Conservation (phyloP, 2,888 invertebrate genomes). For the Nomada hirtipes region DNA sequence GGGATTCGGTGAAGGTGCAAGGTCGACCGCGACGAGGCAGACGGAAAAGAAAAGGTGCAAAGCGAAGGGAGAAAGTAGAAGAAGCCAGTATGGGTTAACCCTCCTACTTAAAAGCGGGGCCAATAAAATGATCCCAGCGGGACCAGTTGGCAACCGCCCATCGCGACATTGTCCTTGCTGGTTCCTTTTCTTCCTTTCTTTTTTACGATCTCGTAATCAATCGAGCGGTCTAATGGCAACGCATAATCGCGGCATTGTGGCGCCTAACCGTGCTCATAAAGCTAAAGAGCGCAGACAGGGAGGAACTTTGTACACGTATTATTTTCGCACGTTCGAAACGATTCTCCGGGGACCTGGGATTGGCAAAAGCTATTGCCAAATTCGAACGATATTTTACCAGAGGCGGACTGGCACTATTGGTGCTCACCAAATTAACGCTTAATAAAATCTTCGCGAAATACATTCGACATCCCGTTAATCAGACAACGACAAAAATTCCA, state of each 20-base stretch:
- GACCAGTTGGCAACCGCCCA: conserved; percentile 83
- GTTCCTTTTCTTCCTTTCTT: conserved; percentile 66
- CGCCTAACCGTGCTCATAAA: conserved; percentile 63
- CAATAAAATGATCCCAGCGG: conserved; percentile 77
- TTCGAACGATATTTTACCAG: neutral
- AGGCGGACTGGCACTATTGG: no score
- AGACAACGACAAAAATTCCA: no score
- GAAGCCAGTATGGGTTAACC: conserved; percentile 52
- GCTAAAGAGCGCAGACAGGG: conserved; percentile 60
- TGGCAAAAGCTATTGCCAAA: conserved; percentile 26
- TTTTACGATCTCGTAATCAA: conserved; percentile 77
- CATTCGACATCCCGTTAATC: no score
- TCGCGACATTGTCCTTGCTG: conserved; percentile 80
- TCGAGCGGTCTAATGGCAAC: conserved; percentile 77
- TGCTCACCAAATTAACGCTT: no score
- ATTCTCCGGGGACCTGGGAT: conserved; percentile 13
- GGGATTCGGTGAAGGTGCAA: conserved; percentile 45
- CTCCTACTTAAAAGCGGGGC: conserved; percentile 73
- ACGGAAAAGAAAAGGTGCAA: conserved; percentile 41
- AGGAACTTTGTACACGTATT: conserved; percentile 45
- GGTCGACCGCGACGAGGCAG: conserved; percentile 38
- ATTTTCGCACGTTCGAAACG: conserved; percentile 52
- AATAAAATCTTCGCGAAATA: no score
- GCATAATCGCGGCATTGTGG: conserved; percentile 78
- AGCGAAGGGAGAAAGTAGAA: conserved; percentile 37